These are phyloP conservation scores for Palythoa grandis DNA, from an alignment of 92 coral and sea anemone species.

Conservation along the genomic window DNA sequence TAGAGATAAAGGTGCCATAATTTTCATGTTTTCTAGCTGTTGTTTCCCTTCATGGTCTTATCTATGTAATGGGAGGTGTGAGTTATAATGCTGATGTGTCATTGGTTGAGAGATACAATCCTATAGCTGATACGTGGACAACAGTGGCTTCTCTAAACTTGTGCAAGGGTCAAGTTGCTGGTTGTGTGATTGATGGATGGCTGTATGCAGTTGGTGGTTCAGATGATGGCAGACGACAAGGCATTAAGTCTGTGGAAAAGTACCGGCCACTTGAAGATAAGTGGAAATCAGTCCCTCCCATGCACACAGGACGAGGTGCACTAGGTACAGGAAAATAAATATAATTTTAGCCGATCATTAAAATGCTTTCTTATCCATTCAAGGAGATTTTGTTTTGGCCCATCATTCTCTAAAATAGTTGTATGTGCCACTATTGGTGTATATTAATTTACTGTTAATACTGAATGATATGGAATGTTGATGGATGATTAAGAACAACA, in stretches of 20 bases:
- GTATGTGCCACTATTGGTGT: too few species aligned
- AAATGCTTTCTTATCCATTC: too few species aligned
- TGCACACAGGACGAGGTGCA: slow-evolving; percentile 65
- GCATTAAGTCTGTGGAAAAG: slow-evolving; percentile 64
- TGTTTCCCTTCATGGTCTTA: slow-evolving; percentile 53
- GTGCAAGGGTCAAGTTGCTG: slow-evolving; percentile 65
- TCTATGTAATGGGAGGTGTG: slow-evolving; percentile 65
- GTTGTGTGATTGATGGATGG: slow-evolving; percentile 63
- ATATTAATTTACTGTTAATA: too few species aligned
- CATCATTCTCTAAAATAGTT: too few species aligned
- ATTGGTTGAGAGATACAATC: slow-evolving; percentile 61
- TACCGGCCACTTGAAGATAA: slow-evolving; percentile 51
- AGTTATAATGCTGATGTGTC: slow-evolving; percentile 53
- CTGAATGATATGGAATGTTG: too few species aligned
- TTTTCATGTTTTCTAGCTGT: slow-evolving; percentile 48
- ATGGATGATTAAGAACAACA: too few species aligned
- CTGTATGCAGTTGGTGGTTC: slow-evolving; percentile 61
- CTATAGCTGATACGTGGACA: slow-evolving; percentile 55
- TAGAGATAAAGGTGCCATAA: not conserved
- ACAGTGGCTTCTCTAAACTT: slow-evolving; percentile 46
- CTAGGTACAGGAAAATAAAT: slow-evolving; percentile 39
- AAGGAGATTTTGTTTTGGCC: too few species aligned
- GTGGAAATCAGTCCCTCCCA: slow-evolving; percentile 53
- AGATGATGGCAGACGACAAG: slow-evolving; percentile 59
- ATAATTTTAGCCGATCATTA: not conserved